Conservation (phyloP, 2,797 vertebrate species). For the Poliocrania exsul region DNA sequence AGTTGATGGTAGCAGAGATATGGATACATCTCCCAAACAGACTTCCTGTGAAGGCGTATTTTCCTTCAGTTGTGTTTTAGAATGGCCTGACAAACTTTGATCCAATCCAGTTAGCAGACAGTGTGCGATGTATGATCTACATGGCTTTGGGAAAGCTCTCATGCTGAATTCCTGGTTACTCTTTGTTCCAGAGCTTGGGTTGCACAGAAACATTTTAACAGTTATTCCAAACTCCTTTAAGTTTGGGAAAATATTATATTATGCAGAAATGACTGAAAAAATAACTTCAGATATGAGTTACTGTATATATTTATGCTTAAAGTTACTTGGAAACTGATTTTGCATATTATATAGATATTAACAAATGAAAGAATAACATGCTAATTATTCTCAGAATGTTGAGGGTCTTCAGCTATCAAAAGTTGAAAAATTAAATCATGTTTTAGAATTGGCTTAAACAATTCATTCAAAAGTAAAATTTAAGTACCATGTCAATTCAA, state of each 20-base stretch:
- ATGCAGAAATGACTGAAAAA: background rate
- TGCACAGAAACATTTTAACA: background rate
- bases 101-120: conserved; percentile 41
- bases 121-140: background rate
- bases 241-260: background rate
- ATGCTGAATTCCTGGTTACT: conserved; percentile 63
- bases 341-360: background rate
- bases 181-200: conserved; percentile 53
- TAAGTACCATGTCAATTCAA: background rate
- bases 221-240: conserved; percentile 43
- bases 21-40: background rate
- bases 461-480: background rate
- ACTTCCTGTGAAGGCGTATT: background rate
- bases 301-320: background rate
- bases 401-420: background rate
- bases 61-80: conserved; percentile 20
- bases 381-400: background rate
- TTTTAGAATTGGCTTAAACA: background rate
- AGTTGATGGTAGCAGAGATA: background rate
- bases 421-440: background rate
- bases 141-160: conserved; percentile 56
- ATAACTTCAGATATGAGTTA: background rate
- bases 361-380: background rate
- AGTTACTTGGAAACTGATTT: background rate
- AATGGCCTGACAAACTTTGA: conserved; percentile 60